Evolutionary conservation across 2,888 invertebrate species (phyloP).

Genomic region (Oligia fasciuncula): DNA sequence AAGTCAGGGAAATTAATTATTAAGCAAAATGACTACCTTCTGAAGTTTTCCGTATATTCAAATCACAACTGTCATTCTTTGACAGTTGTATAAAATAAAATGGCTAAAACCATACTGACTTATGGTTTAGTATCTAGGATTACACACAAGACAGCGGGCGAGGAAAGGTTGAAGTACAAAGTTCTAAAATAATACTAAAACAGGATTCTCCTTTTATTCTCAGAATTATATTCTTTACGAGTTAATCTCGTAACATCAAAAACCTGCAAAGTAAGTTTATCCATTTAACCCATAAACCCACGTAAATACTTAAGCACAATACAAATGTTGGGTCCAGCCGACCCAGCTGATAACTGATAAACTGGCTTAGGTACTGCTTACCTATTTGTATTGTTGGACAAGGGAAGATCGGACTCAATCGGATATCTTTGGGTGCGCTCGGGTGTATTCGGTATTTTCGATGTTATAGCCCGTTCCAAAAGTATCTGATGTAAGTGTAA

Average conservation of each 20-base stretch:
- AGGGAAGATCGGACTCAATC: slow-evolving; percentile 5
- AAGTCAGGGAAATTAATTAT: neutral
- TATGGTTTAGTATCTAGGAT: neutral
- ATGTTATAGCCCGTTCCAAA: neutral
- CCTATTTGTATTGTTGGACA: slow-evolving; percentile 52
- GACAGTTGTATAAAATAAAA: neutral
- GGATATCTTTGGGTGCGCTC: slow-evolving; percentile 32
- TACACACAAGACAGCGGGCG: neutral
- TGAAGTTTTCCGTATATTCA: neutral
- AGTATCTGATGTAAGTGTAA: neutral
- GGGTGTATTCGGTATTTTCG: neutral
- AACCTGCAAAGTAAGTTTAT: slow-evolving; percentile 7
- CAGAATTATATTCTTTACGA: neutral
- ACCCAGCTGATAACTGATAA: slow-evolving; percentile 48
- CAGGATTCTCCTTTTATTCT: neutral
- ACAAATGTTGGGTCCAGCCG: slow-evolving; percentile 40
- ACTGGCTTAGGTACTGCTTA: slow-evolving; percentile 9
- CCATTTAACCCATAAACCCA: neutral
- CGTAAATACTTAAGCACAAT: slow-evolving; percentile 53
- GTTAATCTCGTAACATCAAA: neutral
- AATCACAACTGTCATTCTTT: neutral
- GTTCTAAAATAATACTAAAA: neutral
- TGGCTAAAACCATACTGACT: neutral
- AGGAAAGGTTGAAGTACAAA: neutral
- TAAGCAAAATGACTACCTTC: neutral